Base-by-base conservation (phyloP, 2,888 invertebrate genomes). In the Drosophila meridiana region DNA sequence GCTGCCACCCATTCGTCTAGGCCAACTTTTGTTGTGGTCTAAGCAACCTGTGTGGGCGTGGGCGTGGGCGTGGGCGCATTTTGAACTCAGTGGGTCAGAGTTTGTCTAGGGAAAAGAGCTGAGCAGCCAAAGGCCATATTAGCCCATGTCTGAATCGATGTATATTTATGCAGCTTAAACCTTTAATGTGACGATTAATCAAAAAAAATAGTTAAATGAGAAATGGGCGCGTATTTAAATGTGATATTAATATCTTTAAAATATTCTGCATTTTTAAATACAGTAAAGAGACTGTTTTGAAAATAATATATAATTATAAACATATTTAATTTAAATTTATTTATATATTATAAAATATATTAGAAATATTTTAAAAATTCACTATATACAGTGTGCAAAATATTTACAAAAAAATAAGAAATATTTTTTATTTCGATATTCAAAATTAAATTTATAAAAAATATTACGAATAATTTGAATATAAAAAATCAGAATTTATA, bases 31-130 rank as follows among this genome's bases (percentile, higher is more conserved):
- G 52, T 26, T 52, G 52, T 52, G 13, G 52, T 5, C 3, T 2
- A 7, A 4, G 5, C 34, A 52, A 20, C 50, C 0, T 36, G 52
- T 20, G 52, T 52, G 52, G 30, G 63, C 66, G 77, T 20, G 20
- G 30, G 63, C 66, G 77, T 20, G 20, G 20, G 20, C 20, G 20
- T 73, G 50, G 67, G 55, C 9, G 64, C 28, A 2, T 48, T 63
- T 45, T 52, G 57, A 69, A 48, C 36, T 32, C 42, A 66, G 56
- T 73, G 28, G 69, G 73, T 77, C 77, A 67, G 43, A 69, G 62
- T 57, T 60, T 45, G 34, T 42, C 20, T 20, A 3, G 43, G n/a
- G n/a, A 48, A 55, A 43, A 59, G 42, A 5, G n/a, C 14, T 36
- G 13, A 52, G 26, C 3, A 36, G 26, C 36, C 9, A 13, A 13